Conservation (phyloP, 2,888 invertebrate genomes). For the Sepioteuthis lessoniana region DNA sequence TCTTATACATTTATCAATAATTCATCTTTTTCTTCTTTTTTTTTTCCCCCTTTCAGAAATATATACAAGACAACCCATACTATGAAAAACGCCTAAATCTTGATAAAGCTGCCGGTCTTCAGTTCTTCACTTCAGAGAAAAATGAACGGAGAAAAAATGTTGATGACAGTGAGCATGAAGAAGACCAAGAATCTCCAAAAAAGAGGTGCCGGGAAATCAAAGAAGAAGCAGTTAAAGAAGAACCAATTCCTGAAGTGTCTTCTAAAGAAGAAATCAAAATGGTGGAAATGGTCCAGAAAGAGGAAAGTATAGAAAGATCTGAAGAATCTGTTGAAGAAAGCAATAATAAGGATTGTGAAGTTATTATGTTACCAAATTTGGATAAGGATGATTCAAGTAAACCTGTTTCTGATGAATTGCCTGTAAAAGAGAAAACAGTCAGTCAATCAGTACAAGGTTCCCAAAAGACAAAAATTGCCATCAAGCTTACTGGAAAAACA, state of each 20-base stretch:
- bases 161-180: constrained; percentile 48
- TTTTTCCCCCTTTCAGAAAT: constrained; percentile 59
- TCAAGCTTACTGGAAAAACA: constrained; percentile 54
- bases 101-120: constrained; percentile 66
- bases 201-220: constrained; percentile 50
- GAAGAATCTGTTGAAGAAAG: background rate
- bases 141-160: constrained; percentile 48
- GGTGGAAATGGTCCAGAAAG: constrained; percentile 46
- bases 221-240: constrained; percentile 50
- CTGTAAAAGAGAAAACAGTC: background rate
- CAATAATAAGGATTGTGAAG: background rate
- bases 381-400: background rate
- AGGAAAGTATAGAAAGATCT: background rate
- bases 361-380: background rate
- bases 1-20: background rate
- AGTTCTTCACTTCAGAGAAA: constrained; percentile 51
- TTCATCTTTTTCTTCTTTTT: background rate
- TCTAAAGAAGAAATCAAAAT: constrained; percentile 48
- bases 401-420: background rate
- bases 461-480: constrained; percentile 51
- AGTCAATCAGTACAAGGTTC: background rate
- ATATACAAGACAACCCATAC: constrained; percentile 63
- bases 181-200: constrained; percentile 34
- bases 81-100: constrained; percentile 67
- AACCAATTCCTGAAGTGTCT: constrained; percentile 37